Percentiles rank a stretch among this genome's conserved stretches.
phyloP scores from a whole-genome alignment of 2,113 vertebrate genomes.

The Plotosus lineatus region DNA sequence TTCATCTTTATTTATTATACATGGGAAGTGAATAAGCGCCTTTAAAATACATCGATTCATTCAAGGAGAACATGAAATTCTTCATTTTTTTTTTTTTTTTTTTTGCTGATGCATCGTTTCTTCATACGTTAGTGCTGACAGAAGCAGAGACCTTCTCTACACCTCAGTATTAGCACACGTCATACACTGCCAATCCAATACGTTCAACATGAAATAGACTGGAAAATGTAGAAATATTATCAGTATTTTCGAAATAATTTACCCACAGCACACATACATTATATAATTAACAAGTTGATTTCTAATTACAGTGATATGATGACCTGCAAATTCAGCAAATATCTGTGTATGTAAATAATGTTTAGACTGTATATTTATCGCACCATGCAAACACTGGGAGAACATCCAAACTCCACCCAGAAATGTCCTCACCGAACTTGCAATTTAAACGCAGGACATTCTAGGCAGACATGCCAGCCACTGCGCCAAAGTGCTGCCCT shows the following conservation, averaged over 20 bases:
- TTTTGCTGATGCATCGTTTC: conserved; percentile 3
- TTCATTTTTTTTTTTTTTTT: background rate
- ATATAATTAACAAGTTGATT: background rate
- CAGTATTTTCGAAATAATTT: background rate
- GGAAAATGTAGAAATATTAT: background rate
- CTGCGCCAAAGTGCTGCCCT: no score
- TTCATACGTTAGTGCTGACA: background rate
- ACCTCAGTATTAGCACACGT: background rate
- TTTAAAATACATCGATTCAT: background rate
- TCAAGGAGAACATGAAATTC: background rate
- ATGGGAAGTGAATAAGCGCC: background rate
- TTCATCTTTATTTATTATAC: no score
- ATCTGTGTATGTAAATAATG: no score
- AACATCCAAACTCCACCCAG: no score
- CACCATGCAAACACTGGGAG: no score
- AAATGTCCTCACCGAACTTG: no score
- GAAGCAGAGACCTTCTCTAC: background rate
- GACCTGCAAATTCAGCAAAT: no score
- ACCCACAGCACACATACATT: background rate
- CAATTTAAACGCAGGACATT: no score
- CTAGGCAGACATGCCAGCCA: no score
- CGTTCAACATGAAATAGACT: background rate
- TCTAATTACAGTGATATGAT: background rate
- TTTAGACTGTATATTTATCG: no score
- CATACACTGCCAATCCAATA: background rate